These are phyloP conservation scores for Sebastes umbrosus DNA, from an alignment of 2,797 vertebrate species.

Conservation along the genomic window DNA sequence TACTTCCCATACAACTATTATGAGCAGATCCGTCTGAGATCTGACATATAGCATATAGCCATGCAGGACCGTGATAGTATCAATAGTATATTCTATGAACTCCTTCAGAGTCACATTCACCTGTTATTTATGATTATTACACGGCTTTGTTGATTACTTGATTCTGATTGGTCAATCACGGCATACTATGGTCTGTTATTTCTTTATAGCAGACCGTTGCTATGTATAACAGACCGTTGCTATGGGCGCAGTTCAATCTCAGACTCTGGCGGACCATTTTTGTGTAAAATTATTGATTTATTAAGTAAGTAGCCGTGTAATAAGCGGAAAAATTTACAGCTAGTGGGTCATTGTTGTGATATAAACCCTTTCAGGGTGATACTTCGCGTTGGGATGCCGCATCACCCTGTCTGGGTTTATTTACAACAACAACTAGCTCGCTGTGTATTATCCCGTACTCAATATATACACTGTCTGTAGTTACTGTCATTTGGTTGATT, in stretches of 20 bases:
- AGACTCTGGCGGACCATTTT: no score
- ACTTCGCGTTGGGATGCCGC: rapidly evolving
- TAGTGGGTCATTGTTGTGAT: background rate
- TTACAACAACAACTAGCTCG: no score
- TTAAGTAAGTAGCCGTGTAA: no score
- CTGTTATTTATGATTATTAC: background rate
- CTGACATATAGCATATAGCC: background rate
- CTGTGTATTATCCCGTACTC: background rate
- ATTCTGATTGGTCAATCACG: no score
- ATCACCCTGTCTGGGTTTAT: no score
- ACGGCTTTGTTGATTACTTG: no score
- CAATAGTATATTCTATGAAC: background rate
- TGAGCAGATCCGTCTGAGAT: background rate
- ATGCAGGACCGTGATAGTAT: background rate
- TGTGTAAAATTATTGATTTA: no score
- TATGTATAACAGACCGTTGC: no score
- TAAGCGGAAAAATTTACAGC: rapidly evolving
- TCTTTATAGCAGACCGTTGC: no score
- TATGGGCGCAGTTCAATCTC: no score
- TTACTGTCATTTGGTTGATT: background rate
- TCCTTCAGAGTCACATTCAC: background rate
- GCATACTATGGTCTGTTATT: no score
- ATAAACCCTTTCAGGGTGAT: no score
- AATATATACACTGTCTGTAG: background rate
- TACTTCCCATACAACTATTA: background rate